These are phyloP conservation scores for Congeria kusceri DNA, from an alignment of 2,888 invertebrate species.

Conservation along the genomic window DNA sequence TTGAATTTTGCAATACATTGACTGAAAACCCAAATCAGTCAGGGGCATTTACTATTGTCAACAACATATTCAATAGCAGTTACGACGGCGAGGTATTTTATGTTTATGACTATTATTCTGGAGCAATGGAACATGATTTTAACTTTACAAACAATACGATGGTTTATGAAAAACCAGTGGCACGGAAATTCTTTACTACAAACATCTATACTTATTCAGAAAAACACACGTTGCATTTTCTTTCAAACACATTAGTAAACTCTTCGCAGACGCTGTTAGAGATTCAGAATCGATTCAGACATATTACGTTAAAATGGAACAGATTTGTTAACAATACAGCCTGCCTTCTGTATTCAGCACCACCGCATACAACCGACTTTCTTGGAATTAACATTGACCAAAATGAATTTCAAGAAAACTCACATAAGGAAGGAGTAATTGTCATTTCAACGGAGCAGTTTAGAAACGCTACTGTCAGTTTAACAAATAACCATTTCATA, in stretches of 20 bases:
- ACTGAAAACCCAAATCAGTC: not conserved
- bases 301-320: slow-evolving; percentile 3
- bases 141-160: slow-evolving; percentile 12
- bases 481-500: slow-evolving; percentile 14
- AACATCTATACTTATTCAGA: not conserved
- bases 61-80: slow-evolving; percentile 21
- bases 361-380: not conserved
- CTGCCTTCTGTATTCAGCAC: not conserved
- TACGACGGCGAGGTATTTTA: not conserved
- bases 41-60: slow-evolving; percentile 9
- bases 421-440: not conserved
- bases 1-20: slow-evolving; percentile 13
- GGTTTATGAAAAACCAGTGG: not conserved
- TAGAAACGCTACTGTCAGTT: not conserved
- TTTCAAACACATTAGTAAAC: slow-evolving; percentile 8
- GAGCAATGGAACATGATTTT: not conserved
- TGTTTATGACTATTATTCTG: not conserved
- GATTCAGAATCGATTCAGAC: not conserved
- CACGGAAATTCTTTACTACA: not conserved
- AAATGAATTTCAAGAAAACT: slow-evolving; percentile 22
- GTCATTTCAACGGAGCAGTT: not conserved
- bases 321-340: not conserved
- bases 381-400: not conserved
- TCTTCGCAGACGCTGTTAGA: not conserved
- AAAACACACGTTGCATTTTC: not conserved